Evolutionary conservation across 1,140 invertebrate genomes (phyloP).

Genomic region (Theocolax elegans): DNA sequence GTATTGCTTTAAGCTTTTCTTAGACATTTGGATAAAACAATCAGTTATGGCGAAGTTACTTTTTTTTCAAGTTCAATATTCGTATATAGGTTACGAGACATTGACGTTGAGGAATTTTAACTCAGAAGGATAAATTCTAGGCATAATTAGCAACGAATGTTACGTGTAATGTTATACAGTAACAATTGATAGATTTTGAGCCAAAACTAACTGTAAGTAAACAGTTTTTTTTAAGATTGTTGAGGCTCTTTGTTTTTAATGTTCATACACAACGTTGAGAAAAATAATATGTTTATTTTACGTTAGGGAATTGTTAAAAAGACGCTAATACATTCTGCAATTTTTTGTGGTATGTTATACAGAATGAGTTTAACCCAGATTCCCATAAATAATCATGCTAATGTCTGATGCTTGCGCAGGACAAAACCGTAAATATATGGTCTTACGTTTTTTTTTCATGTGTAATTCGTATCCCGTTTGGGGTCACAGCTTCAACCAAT

Average conservation of each 20-base stretch:
- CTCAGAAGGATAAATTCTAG: too few relatives aligned
- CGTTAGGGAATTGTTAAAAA: neutral
- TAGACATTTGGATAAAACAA: too few relatives aligned
- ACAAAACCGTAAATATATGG: neutral
- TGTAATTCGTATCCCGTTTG: neutral
- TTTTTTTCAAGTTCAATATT: too few relatives aligned
- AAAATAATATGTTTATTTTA: neutral
- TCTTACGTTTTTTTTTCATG: neutral
- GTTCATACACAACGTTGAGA: neutral
- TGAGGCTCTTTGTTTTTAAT: conserved; percentile 13
- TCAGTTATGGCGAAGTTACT: too few relatives aligned
- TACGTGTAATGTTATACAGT: too few relatives aligned
- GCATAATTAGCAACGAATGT: too few relatives aligned
- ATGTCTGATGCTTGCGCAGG: neutral
- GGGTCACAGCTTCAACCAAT: neutral
- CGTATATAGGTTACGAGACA: too few relatives aligned
- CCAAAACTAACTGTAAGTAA: conserved; percentile 31
- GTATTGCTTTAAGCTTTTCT: too few relatives aligned
- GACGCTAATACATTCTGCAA: neutral
- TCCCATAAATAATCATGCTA: neutral
- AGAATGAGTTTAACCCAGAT: neutral
- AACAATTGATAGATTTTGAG: too few relatives aligned
- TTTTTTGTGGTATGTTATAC: neutral
- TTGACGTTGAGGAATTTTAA: too few relatives aligned
- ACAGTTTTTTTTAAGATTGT: conserved; percentile 28